These are phyloP conservation scores for Anthonomus grandis DNA, from an alignment of 1,140 invertebrate species.

Conservation along the genomic window DNA sequence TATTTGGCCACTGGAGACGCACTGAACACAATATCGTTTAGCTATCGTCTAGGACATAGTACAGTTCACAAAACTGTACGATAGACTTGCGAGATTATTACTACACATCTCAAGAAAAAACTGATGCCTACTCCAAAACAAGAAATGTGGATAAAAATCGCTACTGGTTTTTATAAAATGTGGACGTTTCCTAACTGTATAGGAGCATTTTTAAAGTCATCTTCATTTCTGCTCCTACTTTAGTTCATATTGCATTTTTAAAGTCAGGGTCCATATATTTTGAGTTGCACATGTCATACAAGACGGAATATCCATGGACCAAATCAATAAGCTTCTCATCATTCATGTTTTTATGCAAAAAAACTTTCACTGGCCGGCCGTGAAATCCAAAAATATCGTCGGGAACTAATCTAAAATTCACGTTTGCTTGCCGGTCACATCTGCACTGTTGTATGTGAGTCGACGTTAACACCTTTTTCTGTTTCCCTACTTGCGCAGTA, in stretches of 20 bases:
- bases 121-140: constrained; percentile 9
- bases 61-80: constrained; percentile 7
- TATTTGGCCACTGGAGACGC: constrained; percentile 11
- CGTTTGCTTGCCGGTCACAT: not conserved
- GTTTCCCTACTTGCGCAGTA: too few species aligned
- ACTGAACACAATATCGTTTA: constrained; percentile 13
- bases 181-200: constrained; percentile 53
- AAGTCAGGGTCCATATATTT: constrained; percentile 10
- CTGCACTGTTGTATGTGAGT: too few species aligned
- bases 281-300: constrained; percentile 10
- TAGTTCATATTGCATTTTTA: constrained; percentile 10
- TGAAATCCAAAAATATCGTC: constrained; percentile 5
- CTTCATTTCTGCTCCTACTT: constrained; percentile 12
- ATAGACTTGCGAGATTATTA: not conserved
- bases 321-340: too few species aligned
- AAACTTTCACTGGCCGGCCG: too few species aligned
- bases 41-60: constrained; percentile 12
- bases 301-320: not conserved
- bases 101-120: not conserved
- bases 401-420: constrained; percentile 1
- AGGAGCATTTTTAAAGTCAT: constrained; percentile 28
- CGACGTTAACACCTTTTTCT: too few species aligned
- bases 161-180: constrained; percentile 42
- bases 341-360: too few species aligned
- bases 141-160: constrained; percentile 11